A percentile compares a stretch with the other conserved stretches of the same genome.
phyloP scores from a whole-genome alignment of 2,113 vertebrate species.

The Fukomys damarensis region DNA sequence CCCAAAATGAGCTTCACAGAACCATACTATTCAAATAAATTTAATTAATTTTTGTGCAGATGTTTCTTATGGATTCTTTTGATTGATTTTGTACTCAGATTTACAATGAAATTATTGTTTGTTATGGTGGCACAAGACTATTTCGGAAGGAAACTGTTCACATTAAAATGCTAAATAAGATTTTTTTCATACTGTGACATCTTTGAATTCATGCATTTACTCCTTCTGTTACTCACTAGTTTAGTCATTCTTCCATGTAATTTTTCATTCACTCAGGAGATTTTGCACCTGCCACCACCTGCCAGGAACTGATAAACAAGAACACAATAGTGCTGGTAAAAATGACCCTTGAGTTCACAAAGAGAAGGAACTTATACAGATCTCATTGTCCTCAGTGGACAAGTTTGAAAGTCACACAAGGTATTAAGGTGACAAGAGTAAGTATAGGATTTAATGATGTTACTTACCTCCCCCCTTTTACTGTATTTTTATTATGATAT shows the following conservation, averaged over 20 bases:
- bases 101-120: neutral
- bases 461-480: neutral
- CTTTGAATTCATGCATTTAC: neutral
- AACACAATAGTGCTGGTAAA: neutral
- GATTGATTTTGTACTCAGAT: neutral
- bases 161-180: neutral
- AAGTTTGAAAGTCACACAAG: neutral
- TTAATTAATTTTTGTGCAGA: neutral
- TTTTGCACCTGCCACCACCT: fast-evolving
- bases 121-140: neutral
- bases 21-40: neutral
- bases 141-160: neutral
- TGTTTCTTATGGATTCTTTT: neutral
- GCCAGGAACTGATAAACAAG: neutral
- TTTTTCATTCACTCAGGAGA: neutral
- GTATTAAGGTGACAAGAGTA: neutral
- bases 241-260: neutral
- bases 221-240: neutral
- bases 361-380: neutral
- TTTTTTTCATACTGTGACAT: neutral
- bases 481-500: neutral
- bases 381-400: neutral
- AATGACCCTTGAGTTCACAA: neutral
- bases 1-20: neutral
- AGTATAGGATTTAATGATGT: no score